These are phyloP conservation scores for Dinocampus coccinellae DNA, from an alignment of 2,888 invertebrate genomes.

Conservation along the genomic window DNA sequence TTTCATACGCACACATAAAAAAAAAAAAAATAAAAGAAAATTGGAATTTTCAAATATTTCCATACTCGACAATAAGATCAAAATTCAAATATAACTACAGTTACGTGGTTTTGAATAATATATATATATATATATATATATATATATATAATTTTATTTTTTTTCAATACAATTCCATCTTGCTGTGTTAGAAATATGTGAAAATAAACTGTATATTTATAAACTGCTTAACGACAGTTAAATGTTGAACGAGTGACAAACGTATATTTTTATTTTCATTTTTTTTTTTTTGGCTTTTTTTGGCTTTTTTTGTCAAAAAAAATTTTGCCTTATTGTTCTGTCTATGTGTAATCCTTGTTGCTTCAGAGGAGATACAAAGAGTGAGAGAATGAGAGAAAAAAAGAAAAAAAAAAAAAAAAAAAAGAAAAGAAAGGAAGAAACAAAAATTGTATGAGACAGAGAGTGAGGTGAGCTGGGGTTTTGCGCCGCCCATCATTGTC, in stretches of 20 bases:
- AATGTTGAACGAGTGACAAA: conserved; percentile 15
- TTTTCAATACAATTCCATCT: background rate
- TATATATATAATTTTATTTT: too few relatives aligned
- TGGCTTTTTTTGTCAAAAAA: conserved; percentile 8
- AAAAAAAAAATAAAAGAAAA: too few relatives aligned
- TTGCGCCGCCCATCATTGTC: conserved; percentile 21
- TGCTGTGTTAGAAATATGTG: background rate
- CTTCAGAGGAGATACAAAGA: background rate
- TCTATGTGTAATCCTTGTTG: background rate
- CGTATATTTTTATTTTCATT: too few relatives aligned
- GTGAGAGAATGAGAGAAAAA: background rate
- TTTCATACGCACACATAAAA: too few relatives aligned
- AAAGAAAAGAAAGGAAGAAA: background rate
- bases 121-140: too few relatives aligned
- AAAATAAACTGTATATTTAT: background rate
- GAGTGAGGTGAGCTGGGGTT: background rate
- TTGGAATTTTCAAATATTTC: too few relatives aligned
- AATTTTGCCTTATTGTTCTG: conserved; percentile 21
- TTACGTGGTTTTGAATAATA: too few relatives aligned
- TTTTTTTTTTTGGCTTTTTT: too few relatives aligned
- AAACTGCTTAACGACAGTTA: background rate
- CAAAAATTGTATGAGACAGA: background rate
- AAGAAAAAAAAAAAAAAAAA: background rate
- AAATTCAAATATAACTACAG: too few relatives aligned
- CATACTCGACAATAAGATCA: too few relatives aligned